A percentile compares a stretch with the other conserved stretches of the same genome.
Evolutionary conservation across 1,140 invertebrate species (phyloP).

Genomic region (Lasaia peninsularis): DNA sequence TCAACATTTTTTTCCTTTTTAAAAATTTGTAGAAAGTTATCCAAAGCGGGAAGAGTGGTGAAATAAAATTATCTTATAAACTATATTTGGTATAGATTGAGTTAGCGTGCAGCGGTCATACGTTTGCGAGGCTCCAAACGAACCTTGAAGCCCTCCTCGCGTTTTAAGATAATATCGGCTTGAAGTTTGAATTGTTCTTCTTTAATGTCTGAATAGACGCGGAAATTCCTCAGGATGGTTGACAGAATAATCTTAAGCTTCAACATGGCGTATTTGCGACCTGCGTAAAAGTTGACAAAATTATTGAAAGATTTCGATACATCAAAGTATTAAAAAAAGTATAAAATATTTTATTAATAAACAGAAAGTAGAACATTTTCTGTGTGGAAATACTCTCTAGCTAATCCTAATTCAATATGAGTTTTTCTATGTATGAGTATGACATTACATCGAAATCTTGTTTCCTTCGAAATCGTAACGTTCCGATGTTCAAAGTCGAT

Average conservation of each 20-base stretch:
- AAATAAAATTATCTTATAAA: constrained; percentile 5
- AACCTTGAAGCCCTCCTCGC: constrained; percentile 88
- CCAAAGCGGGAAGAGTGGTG: too few relatives aligned
- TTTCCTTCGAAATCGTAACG: too few relatives aligned
- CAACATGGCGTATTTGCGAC: constrained; percentile 93
- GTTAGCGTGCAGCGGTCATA: constrained; percentile 46
- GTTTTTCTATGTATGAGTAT: too few relatives aligned
- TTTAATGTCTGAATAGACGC: constrained; percentile 82
- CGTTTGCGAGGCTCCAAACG: constrained; percentile 82
- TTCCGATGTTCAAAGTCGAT: too few relatives aligned
- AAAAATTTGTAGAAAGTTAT: too few relatives aligned
- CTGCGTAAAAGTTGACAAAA: constrained; percentile 60
- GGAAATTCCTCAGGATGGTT: constrained; percentile 91
- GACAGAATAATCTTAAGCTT: constrained; percentile 93
- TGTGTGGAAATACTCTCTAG: too few relatives aligned
- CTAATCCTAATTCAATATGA: too few relatives aligned
- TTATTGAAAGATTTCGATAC: not conserved
- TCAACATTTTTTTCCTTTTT: too few relatives aligned
- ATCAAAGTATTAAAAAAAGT: too few relatives aligned
- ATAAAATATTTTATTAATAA: not conserved
- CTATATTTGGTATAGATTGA: constrained; percentile 26
- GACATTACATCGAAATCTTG: too few relatives aligned
- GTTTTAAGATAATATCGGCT: constrained; percentile 90
- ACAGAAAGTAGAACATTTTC: too few relatives aligned
- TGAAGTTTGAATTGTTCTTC: constrained; percentile 88